phyloP scores from a whole-genome alignment of 2,888 invertebrate species.

The Pheosia tremula region DNA sequence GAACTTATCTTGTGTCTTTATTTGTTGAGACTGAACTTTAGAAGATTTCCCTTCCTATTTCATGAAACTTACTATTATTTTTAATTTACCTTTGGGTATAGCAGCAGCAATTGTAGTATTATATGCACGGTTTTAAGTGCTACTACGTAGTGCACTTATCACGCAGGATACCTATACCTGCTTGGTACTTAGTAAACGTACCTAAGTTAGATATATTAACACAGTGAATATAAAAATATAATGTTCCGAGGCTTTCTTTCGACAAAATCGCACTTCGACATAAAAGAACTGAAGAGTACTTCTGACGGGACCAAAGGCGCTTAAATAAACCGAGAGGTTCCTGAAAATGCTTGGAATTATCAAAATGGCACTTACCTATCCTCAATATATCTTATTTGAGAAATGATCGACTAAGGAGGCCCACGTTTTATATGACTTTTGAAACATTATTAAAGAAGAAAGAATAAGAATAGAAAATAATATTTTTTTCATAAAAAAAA shows the following conservation, averaged over 20 bases:
- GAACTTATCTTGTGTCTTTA: neutral
- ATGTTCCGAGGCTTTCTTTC: neutral
- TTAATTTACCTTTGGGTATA: too few species aligned
- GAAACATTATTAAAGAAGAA: too few species aligned
- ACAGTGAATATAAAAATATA: neutral
- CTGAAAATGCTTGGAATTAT: constrained; percentile 1
- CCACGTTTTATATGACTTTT: too few species aligned
- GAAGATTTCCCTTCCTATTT: neutral
- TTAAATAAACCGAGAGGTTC: constrained; percentile 4
- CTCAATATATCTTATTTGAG: neutral
- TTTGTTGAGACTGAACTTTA: neutral
- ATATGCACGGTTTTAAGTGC: too few species aligned
- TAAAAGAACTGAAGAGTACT: constrained; percentile 4
- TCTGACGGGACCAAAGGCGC: neutral
- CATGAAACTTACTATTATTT: neutral
- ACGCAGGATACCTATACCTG: too few species aligned
- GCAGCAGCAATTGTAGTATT: too few species aligned
- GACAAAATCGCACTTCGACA: neutral
- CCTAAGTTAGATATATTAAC: too few species aligned
- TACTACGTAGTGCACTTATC: too few species aligned
- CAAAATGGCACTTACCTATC: neutral
- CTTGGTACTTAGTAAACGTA: too few species aligned
- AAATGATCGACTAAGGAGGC: too few species aligned
- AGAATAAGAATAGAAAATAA: too few species aligned
- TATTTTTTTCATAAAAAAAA: too few species aligned